phyloP scores from a whole-genome alignment of 2,888 invertebrate species.

The Chrysina gloriosa region DNA sequence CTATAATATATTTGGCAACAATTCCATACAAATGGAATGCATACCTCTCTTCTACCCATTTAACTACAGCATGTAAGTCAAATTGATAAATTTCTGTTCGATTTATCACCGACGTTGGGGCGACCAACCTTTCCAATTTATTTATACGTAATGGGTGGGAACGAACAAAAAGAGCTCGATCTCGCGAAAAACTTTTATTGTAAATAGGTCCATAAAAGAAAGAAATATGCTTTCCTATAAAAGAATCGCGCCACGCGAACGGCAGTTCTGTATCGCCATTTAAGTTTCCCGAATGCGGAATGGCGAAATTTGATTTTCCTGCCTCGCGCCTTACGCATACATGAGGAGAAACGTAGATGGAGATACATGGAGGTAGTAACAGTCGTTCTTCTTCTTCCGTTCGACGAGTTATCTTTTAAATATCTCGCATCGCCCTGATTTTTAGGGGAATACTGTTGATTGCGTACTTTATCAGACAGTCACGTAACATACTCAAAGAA shows the following conservation, averaged over 20 bases:
- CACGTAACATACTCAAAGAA: conserved; percentile 40
- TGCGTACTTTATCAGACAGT: conserved; percentile 41
- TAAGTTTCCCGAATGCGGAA: conserved; percentile 20
- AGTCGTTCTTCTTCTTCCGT: conserved; percentile 20
- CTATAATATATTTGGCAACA: neutral
- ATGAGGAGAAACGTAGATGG: neutral
- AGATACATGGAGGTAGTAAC: neutral
- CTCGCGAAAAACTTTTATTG: conserved; percentile 24
- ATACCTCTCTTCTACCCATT: neutral
- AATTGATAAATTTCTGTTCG: conserved; percentile 1
- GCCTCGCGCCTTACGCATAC: neutral
- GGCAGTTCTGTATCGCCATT: conserved; percentile 8
- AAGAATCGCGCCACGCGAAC: neutral
- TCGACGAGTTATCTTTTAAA: conserved; percentile 39
- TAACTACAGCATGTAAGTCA: neutral
- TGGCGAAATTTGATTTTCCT: conserved; percentile 18
- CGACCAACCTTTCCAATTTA: conserved; percentile 18
- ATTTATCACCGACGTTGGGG: neutral
- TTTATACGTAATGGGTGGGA: neutral
- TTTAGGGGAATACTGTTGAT: conserved; percentile 39
- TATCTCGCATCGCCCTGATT: conserved; percentile 37
- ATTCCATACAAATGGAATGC: neutral
- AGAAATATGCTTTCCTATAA: conserved; percentile 22
- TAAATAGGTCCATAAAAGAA: conserved; percentile 18
- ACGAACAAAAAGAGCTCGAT: neutral